Evolutionary conservation across 1,140 invertebrate genomes (phyloP).

Genomic region (Caenorhabditis briggsae): DNA sequence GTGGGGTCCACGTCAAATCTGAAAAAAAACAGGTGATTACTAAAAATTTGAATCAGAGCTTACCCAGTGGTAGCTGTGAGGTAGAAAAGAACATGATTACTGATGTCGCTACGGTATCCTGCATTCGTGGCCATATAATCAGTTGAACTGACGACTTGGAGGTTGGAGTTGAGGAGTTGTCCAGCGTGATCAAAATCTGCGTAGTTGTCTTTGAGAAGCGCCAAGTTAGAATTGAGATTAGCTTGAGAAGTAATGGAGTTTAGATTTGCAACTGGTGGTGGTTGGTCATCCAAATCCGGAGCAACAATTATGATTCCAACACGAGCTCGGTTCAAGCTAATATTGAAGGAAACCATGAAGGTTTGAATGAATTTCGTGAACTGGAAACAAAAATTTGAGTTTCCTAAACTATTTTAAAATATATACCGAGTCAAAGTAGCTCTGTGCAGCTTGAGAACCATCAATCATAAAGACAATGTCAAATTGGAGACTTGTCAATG

Average conservation of each 20-base stretch:
- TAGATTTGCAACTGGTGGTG: conserved; percentile 13
- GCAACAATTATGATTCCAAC: conserved; percentile 34
- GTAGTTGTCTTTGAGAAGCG: not conserved
- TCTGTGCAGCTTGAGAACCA: conserved; percentile 2
- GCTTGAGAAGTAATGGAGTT: conserved; percentile 37
- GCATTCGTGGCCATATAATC: not conserved
- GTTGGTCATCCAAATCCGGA: not conserved
- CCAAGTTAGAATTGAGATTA: not conserved
- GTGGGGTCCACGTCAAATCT: conserved; percentile 46
- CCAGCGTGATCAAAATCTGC: conserved; percentile 36
- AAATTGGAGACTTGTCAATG: conserved; percentile 8
- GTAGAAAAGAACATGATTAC: conserved; percentile 64
- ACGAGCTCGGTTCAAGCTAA: conserved; percentile 1
- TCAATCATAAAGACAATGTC: conserved; percentile 62
- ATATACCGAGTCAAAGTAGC: conserved; percentile 51
- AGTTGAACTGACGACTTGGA: not conserved
- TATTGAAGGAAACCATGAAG: conserved; percentile 57
- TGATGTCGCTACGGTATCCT: conserved; percentile 52
- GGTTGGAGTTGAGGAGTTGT: conserved; percentile 11
- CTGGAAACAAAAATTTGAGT: conserved; percentile 33
- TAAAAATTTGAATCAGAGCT: not conserved
- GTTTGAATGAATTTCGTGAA: conserved; percentile 58
- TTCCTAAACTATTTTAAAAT: not conserved
- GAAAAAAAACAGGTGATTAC: not conserved
- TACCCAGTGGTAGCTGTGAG: conserved; percentile 56